Percentiles rank a stretch among this genome's conserved stretches.
These are phyloP conservation scores for Yponomeuta malinellus DNA, from an alignment of 2,888 invertebrate genomes.

Conservation along the genomic window DNA sequence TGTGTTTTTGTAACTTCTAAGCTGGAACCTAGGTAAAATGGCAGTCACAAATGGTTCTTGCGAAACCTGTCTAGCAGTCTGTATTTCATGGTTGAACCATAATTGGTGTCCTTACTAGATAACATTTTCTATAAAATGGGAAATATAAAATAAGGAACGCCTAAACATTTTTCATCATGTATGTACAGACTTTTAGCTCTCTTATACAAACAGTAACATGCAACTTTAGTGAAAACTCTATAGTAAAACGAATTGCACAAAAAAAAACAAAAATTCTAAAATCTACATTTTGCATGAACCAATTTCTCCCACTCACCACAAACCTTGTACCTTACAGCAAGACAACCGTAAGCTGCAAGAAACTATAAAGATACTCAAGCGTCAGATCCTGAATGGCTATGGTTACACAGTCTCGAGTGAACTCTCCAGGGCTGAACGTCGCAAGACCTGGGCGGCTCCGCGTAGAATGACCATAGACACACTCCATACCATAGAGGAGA, in stretches of 20 bases:
- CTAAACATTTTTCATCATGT: too few relatives aligned
- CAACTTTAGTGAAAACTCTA: too few relatives aligned
- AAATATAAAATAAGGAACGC: too few relatives aligned
- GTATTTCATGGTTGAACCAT: too few relatives aligned
- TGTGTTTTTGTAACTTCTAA: background rate
- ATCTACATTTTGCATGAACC: background rate
- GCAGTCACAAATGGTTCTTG: too few relatives aligned
- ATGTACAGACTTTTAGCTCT: too few relatives aligned
- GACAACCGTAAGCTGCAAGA: constrained; percentile 50
- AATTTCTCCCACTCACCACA: background rate
- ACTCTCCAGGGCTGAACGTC: constrained; percentile 17
- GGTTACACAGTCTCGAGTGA: constrained; percentile 24
- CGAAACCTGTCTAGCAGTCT: too few relatives aligned
- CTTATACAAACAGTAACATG: too few relatives aligned
- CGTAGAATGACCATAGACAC: constrained; percentile 56
- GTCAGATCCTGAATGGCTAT: constrained; percentile 55
- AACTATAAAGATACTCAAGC: constrained; percentile 40
- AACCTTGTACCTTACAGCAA: constrained; percentile 24
- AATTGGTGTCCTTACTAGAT: too few relatives aligned
- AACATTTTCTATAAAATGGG: too few relatives aligned
- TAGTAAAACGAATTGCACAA: too few relatives aligned
- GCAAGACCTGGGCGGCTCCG: constrained; percentile 42
- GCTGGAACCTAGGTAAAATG: too few relatives aligned
- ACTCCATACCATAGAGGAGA: constrained; percentile 32
- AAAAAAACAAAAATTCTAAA: background rate